A percentile compares a stretch with the other conserved stretches of the same genome.
These are phyloP conservation scores for Drosophila testacea DNA, from an alignment of 2,888 invertebrate genomes.

Conservation along the genomic window DNA sequence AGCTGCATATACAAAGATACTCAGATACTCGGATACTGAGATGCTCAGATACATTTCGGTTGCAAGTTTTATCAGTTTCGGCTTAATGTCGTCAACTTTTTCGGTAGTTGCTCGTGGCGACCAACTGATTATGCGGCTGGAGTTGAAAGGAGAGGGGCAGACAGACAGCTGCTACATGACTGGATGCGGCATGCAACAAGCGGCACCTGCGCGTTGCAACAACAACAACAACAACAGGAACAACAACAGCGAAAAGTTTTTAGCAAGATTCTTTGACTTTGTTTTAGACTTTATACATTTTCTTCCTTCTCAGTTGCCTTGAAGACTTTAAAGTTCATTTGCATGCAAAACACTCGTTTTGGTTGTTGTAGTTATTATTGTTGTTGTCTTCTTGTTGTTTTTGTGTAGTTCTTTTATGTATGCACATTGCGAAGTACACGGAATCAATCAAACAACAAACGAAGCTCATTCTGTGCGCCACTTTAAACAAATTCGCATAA, in stretches of 20 bases:
- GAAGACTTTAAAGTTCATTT: conserved; percentile 58
- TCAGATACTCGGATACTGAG: conserved; percentile 15
- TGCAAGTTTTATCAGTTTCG: conserved; percentile 63
- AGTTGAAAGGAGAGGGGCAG: neutral
- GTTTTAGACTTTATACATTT: neutral
- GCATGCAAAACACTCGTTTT: conserved; percentile 62
- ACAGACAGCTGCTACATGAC: conserved; percentile 18
- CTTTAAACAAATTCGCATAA: conserved; percentile 79
- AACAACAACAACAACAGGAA: conserved; percentile 44
- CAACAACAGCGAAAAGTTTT: conserved; percentile 28
- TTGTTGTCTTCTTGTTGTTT: conserved; percentile 29
- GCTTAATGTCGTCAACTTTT: conserved; percentile 75
- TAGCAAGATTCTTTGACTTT: conserved; percentile 19
- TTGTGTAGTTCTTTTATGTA: conserved; percentile 37
- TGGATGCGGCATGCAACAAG: conserved; percentile 29
- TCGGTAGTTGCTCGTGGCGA: conserved; percentile 27
- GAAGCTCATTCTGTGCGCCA: conserved; percentile 65
- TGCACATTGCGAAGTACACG: conserved; percentile 54
- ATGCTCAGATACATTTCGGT: conserved; percentile 52
- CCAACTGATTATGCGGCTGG: conserved; percentile 38
- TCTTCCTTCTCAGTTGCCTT: conserved; percentile 16
- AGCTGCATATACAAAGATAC: conserved; percentile 35
- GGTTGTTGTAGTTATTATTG: conserved; percentile 14
- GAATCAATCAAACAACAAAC: conserved; percentile 63
- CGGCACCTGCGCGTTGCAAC: conserved; percentile 47